Evolutionary conservation across 2,797 vertebrate genomes (phyloP).

Genomic region (Decapterus maruadsi): DNA sequence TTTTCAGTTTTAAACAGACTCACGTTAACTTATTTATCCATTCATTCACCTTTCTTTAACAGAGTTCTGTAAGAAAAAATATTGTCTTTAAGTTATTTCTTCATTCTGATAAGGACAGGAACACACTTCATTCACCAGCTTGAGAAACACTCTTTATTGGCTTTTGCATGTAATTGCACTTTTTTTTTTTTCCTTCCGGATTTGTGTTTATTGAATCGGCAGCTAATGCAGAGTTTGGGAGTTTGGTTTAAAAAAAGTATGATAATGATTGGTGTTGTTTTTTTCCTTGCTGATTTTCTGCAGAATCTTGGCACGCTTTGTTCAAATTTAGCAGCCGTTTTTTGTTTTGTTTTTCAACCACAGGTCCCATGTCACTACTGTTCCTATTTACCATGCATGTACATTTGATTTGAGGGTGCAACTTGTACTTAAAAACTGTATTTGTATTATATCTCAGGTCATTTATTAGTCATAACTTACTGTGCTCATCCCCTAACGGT

Average conservation of each 20-base stretch:
- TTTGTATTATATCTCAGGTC: slow-evolving; percentile 66
- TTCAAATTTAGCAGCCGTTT: background rate
- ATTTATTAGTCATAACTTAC: slow-evolving; percentile 44
- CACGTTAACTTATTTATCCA: slow-evolving; percentile 1
- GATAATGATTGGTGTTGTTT: background rate
- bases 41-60: background rate
- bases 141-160: slow-evolving; percentile 4
- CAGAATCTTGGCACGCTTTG: slow-evolving; percentile 3
- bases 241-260: slow-evolving; percentile 11
- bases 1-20: background rate
- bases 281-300: slow-evolving; percentile 4
- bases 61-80: background rate
- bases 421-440: background rate
- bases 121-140: background rate
- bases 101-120: background rate
- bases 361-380: slow-evolving; percentile 12
- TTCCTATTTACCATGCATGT: background rate
- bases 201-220: slow-evolving; percentile 31
- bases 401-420: background rate
- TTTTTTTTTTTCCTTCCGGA: slow-evolving; percentile 1
- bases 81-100: slow-evolving; percentile 21
- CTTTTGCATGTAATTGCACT: slow-evolving; percentile 32
- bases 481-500: slow-evolving; percentile 39
- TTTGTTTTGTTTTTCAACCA: background rate
- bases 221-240: slow-evolving; percentile 9